phyloP scores from a whole-genome alignment of 2,888 invertebrate species.

The Macrophya annulata region DNA sequence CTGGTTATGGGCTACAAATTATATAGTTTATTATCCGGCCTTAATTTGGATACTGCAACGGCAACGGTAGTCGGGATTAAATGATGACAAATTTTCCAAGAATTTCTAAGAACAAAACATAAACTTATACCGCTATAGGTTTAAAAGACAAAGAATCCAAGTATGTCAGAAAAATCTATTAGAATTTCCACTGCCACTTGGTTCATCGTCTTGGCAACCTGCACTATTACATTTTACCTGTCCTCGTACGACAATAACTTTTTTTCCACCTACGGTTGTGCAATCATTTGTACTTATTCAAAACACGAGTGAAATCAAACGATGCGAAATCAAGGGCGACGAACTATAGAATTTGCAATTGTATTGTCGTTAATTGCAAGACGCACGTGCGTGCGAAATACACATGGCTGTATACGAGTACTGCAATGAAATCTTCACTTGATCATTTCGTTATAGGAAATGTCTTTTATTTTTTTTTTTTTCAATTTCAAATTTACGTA shows the following conservation, averaged over 20 bases:
- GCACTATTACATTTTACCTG: conserved; percentile 8
- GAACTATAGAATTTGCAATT: conserved; percentile 16
- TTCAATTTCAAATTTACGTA: not conserved
- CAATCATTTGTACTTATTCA: conserved; percentile 33
- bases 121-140: not conserved
- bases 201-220: not conserved
- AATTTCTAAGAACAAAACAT: not conserved
- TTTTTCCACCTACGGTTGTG: not conserved
- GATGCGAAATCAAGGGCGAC: conserved; percentile 31
- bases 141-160: not conserved
- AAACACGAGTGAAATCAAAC: conserved; percentile 40
- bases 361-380: not conserved
- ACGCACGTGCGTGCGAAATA: not conserved
- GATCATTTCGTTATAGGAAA: not conserved
- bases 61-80: not conserved
- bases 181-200: not conserved
- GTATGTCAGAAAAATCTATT: not conserved
- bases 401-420: not conserved
- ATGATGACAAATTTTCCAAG: not conserved
- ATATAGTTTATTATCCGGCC: not conserved
- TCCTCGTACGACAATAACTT: conserved; percentile 33
- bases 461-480: not conserved
- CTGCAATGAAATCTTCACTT: not conserved
- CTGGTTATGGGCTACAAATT: conserved; percentile 14
- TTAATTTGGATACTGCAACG: not conserved